Evolutionary conservation across 2,113 vertebrate species (phyloP), one percentile per base, ranked within the genome.

Genomic region (Machaerirhynchus nigripectus): DNA sequence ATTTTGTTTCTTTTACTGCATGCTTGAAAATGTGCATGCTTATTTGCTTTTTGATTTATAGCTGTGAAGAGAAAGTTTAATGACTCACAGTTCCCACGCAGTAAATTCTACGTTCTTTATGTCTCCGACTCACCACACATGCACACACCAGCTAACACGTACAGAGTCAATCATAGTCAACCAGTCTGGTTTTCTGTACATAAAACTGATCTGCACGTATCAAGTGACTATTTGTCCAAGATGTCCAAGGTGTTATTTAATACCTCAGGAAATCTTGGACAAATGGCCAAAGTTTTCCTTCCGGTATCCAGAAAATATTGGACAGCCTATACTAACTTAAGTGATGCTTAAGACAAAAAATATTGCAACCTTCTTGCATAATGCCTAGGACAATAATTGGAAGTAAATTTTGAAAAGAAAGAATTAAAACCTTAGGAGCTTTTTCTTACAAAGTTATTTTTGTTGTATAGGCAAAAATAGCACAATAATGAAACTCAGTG

Each of bases 161-260:
- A 33, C 10, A 16, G 19, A 52, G 4, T 21, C 53, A 46, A 10
- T 70, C 22, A 70, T 2, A 55, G 30, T n/a, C 2, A 33, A 55
- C 37, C 28, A 7, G 2, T n/a, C 33, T 59, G 9, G 5, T 39
- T n/a, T 35, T 64, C 27, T 74, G 13, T 13, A 8, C 40, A 26
- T 76, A 49, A 83, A 93, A 84, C 24, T 21, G 18, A 35, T 33
- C 19, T 18, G 40, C 12, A 11, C 9, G 9, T 52, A 56, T 8
- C 0, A 0, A 47, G 4, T 35, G 28, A 3, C 14, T 69, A 15
- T 50, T 35, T 64, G 27, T 27, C 19, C 37, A 57, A 75, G 61
- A 80, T 26, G 22, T 59, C 26, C 57, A 50, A 50, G 10, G 4
- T n/a, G 23, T 39, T 23, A 15, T 52, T 81, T 61, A 63, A 68